Percentiles rank a stretch among this genome's conserved stretches.
These are phyloP conservation scores for Choristoneura rosaceana DNA, from an alignment of 2,888 invertebrate genomes.

Conservation along the genomic window DNA sequence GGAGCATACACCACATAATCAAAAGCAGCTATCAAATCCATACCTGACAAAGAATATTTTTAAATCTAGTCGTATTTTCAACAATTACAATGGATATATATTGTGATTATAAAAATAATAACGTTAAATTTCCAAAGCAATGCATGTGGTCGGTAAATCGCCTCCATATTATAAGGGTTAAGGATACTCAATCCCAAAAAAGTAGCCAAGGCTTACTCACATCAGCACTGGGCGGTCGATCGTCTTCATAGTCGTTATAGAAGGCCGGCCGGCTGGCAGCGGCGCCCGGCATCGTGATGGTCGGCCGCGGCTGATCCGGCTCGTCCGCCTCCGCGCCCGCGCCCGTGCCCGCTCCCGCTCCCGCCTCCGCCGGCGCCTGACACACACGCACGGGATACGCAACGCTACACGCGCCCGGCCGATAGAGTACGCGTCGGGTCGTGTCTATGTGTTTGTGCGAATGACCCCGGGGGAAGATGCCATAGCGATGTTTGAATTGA, in stretches of 20 bases:
- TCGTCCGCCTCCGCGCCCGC: constrained; percentile 43
- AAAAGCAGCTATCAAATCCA: too few species aligned
- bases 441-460: constrained; percentile 8
- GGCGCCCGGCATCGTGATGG: constrained; percentile 74
- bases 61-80: too few species aligned
- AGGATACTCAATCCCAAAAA: too few species aligned
- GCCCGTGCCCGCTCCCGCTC: constrained; percentile 33
- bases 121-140: too few species aligned
- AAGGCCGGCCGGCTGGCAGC: constrained; percentile 46
- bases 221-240: constrained; percentile 56
- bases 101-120: too few species aligned
- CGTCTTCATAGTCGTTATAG: constrained; percentile 58
- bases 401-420: constrained; percentile 36
- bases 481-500: not conserved
- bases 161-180: too few species aligned
- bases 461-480: not conserved
- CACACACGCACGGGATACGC: constrained; percentile 40
- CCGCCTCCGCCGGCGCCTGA: constrained; percentile 39
- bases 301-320: constrained; percentile 55
- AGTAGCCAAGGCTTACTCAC: constrained; percentile 46
- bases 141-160: too few species aligned
- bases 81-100: too few species aligned
- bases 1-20: too few species aligned
- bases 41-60: too few species aligned
- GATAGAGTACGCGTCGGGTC: constrained; percentile 37